Percentiles rank a stretch among this genome's conserved stretches.
These are phyloP conservation scores for Pyrocephalus nanus DNA, from an alignment of 2,797 vertebrate species.

Conservation along the genomic window DNA sequence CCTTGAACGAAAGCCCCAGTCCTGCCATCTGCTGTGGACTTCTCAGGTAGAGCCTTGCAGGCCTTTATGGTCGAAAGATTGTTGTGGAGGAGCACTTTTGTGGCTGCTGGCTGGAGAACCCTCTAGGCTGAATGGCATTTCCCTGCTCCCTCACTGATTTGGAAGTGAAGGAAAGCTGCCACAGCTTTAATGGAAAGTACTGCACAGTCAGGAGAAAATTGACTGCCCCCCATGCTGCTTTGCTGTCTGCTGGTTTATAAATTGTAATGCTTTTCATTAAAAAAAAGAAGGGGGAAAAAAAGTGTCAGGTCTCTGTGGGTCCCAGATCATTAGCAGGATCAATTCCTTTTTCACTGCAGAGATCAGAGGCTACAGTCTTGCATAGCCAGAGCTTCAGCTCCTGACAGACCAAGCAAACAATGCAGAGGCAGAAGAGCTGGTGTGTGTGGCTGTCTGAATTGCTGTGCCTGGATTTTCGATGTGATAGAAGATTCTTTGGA, in stretches of 20 bases:
- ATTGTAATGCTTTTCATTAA: constrained; percentile 62
- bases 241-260: constrained; percentile 61
- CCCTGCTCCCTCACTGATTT: constrained; percentile 28
- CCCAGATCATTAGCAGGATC: constrained; percentile 59
- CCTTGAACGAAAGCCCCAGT: background rate
- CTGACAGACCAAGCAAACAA: constrained; percentile 36
- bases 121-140: constrained; percentile 11
- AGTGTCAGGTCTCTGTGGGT: constrained; percentile 34
- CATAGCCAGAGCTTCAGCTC: constrained; percentile 24
- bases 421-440: constrained; percentile 20
- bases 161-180: constrained; percentile 40
- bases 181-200: constrained; percentile 29
- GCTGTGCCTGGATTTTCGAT: background rate
- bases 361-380: constrained; percentile 55
- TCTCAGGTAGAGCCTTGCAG: background rate
- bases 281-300: background rate
- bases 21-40: constrained; percentile 7
- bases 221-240: constrained; percentile 40
- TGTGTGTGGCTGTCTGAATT: background rate
- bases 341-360: constrained; percentile 57
- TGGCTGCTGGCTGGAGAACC: constrained; percentile 41
- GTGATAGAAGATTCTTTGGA: background rate
- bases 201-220: constrained; percentile 54
- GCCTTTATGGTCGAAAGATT: background rate
- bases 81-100: constrained; percentile 13